Percentiles rank a stretch among this genome's conserved stretches.
phyloP scores from a whole-genome alignment of 2,888 invertebrate genomes.

The Trisateles emortualis region DNA sequence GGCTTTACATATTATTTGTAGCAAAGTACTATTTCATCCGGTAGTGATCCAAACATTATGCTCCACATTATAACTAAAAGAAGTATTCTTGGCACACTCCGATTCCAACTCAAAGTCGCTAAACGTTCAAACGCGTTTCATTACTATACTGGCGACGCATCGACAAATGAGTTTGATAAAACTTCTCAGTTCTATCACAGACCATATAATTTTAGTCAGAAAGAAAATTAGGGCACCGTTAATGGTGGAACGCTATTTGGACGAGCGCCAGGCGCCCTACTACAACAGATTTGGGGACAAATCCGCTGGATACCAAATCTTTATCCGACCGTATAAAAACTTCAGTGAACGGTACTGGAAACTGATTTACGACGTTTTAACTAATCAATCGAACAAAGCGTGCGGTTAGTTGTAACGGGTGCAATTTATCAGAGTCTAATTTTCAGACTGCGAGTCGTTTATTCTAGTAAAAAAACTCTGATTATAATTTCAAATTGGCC shows the following conservation, averaged over 20 bases:
- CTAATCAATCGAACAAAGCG: slow-evolving; percentile 31
- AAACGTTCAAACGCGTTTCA: slow-evolving; percentile 3
- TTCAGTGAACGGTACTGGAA: slow-evolving; percentile 25
- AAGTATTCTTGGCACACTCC: slow-evolving; percentile 2
- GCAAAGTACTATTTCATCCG: background rate
- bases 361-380: slow-evolving; percentile 39
- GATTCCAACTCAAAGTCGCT: background rate
- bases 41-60: background rate
- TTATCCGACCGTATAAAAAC: slow-evolving; percentile 56
- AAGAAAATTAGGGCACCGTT: slow-evolving; percentile 75
- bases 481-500: slow-evolving; percentile 61
- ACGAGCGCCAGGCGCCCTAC: slow-evolving; percentile 66
- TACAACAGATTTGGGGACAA: slow-evolving; percentile 65
- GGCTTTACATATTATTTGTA: slow-evolving; percentile 15
- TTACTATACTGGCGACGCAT: slow-evolving; percentile 10
- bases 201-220: slow-evolving; percentile 67
- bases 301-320: slow-evolving; percentile 67
- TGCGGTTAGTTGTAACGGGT: slow-evolving; percentile 30
- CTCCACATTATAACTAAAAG: background rate
- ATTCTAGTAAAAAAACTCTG: slow-evolving; percentile 47
- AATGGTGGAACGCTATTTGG: slow-evolving; percentile 74
- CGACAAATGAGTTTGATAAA: slow-evolving; percentile 38
- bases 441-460: slow-evolving; percentile 40
- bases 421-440: slow-evolving; percentile 39
- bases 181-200: slow-evolving; percentile 56